Evolutionary conservation across 2,797 vertebrate genomes (phyloP).

Genomic region (Eremophila alpestris): DNA sequence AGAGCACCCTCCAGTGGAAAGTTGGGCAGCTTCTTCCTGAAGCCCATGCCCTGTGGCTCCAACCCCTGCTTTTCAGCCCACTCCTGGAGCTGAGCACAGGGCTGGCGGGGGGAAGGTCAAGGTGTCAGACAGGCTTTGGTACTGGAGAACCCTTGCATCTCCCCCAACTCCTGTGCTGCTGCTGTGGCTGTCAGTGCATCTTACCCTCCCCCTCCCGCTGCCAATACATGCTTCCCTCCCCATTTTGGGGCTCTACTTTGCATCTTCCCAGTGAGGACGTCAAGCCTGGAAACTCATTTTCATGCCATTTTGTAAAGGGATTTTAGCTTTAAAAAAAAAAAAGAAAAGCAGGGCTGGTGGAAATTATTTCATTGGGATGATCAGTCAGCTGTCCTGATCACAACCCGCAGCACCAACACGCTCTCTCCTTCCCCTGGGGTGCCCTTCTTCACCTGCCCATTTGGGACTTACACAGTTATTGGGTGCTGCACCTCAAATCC

Average conservation of each 20-base stretch:
- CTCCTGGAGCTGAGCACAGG: not conserved
- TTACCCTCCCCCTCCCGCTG: not conserved
- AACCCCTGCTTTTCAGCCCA: not conserved
- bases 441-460: not conserved
- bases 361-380: not conserved
- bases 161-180: accelerated
- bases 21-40: not conserved
- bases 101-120: accelerated
- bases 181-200: accelerated
- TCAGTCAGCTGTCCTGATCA: not conserved
- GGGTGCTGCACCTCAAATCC: not conserved
- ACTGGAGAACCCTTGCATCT: accelerated
- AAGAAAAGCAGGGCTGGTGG: not conserved
- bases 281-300: not conserved
- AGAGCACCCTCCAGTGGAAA: not conserved
- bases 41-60: not conserved
- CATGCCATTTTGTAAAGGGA: not conserved
- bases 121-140: not conserved
- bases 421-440: not conserved
- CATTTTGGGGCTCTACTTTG: not conserved
- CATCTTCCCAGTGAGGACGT: not conserved
- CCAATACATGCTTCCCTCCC: not conserved
- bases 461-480: not conserved
- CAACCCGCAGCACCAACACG: not conserved
- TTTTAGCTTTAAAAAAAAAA: not conserved